Conservation (phyloP, 2,113 vertebrate genomes). For the Apodemus speciosus region DNA sequence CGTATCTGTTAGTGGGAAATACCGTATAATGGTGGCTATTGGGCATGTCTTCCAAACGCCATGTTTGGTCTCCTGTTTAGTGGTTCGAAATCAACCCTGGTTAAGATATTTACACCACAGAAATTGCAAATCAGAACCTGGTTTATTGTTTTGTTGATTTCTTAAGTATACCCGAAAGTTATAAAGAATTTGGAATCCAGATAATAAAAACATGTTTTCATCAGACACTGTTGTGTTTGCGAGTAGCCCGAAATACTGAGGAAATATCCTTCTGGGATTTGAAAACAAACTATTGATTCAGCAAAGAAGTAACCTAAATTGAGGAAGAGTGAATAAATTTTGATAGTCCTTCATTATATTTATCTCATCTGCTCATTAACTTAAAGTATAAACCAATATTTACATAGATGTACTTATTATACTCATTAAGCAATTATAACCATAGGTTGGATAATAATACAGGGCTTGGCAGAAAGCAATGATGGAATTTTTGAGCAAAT, state of each 20-base stretch:
- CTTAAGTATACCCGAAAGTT: constrained; percentile 15
- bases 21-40: neutral
- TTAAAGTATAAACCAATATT: constrained; percentile 38
- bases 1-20: neutral
- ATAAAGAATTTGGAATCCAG: constrained; percentile 18
- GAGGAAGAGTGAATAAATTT: constrained; percentile 27
- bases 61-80: neutral
- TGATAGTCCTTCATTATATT: constrained; percentile 24
- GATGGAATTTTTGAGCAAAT: constrained; percentile 40
- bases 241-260: constrained; percentile 41
- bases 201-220: constrained; percentile 31
- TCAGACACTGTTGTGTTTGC: neutral
- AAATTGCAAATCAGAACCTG: constrained; percentile 12
- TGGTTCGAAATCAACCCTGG: constrained; percentile 32
- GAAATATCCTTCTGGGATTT: constrained; percentile 41
- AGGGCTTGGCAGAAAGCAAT: constrained; percentile 25
- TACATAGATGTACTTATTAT: neutral
- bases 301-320: constrained; percentile 6
- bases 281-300: constrained; percentile 39
- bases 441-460: neutral
- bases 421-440: constrained; percentile 27
- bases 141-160: neutral
- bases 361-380: constrained; percentile 48
- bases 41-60: neutral
- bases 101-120: constrained; percentile 1